phyloP scores from a whole-genome alignment of 2,113 vertebrate species.

The Oxyura jamaicensis region DNA sequence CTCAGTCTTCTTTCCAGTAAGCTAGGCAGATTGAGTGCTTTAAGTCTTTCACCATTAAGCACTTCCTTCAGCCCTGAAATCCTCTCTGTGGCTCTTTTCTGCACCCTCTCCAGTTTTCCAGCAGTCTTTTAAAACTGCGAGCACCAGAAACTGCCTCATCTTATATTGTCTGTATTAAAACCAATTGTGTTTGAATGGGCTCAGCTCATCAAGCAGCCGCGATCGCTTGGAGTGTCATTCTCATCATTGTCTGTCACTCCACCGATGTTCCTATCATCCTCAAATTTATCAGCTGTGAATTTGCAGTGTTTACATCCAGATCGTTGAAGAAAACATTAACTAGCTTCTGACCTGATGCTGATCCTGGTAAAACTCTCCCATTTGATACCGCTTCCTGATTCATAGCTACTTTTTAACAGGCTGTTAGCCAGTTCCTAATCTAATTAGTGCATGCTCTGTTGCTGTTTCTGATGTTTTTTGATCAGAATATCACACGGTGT shows the following conservation, averaged over 20 bases:
- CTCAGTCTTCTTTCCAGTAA: constrained; percentile 41
- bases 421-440: constrained; percentile 65
- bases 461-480: constrained; percentile 64
- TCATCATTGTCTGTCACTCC: constrained; percentile 50
- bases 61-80: constrained; percentile 47
- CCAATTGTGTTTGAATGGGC: constrained; percentile 59
- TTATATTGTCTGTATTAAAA: constrained; percentile 49
- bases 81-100: constrained; percentile 23
- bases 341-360: constrained; percentile 43
- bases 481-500: constrained; percentile 61
- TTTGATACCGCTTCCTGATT: constrained; percentile 36
- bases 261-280: constrained; percentile 31
- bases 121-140: background rate
- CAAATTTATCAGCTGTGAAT: constrained; percentile 61
- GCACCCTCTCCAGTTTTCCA: constrained; percentile 20
- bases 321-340: constrained; percentile 49
- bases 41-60: constrained; percentile 46
- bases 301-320: constrained; percentile 46
- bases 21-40: constrained; percentile 11
- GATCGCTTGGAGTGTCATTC: constrained; percentile 46
- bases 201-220: constrained; percentile 46
- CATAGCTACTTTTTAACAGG: constrained; percentile 64
- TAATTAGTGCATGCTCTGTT: constrained; percentile 64
- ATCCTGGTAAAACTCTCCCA: constrained; percentile 13
- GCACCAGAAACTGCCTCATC: background rate